Percentiles rank a stretch among this genome's conserved stretches.
phyloP scores from a whole-genome alignment of 2,113 vertebrate species.

The Syrmaticus mikado region DNA sequence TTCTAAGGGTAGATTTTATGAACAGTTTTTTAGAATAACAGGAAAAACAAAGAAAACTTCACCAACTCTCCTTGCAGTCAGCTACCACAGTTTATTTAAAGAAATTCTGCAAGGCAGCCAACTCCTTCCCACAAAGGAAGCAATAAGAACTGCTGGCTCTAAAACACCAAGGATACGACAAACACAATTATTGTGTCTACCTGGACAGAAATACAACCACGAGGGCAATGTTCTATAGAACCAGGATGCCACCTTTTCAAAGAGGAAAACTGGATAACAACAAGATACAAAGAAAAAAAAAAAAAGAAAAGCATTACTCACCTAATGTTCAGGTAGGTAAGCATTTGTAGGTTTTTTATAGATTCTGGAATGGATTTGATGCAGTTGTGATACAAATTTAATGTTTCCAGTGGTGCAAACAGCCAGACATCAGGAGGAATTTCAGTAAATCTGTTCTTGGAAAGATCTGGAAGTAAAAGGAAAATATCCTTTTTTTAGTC shows the following conservation, averaged over 20 bases:
- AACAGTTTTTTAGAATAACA: neutral
- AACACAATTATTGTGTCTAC: neutral
- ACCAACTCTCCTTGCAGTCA: neutral
- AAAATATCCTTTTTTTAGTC: neutral
- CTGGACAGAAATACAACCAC: neutral
- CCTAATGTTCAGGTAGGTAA: slow-evolving; percentile 98
- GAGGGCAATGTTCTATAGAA: neutral
- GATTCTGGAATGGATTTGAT: slow-evolving; percentile 97
- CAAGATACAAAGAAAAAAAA: neutral
- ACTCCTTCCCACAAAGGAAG: neutral
- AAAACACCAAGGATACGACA: neutral
- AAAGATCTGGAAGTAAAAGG: slow-evolving; percentile 87
- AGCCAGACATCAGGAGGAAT: slow-evolving; percentile 94
- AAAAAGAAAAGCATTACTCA: slow-evolving; percentile 60
- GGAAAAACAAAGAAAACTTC: neutral
- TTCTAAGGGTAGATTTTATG: neutral
- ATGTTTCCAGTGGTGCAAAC: slow-evolving; percentile 93
- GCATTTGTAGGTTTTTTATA: slow-evolving; percentile 96
- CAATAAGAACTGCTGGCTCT: neutral
- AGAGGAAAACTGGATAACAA: neutral
- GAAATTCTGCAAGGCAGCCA: neutral
- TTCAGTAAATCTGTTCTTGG: slow-evolving; percentile 95
- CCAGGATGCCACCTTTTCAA: neutral
- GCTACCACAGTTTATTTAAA: neutral
- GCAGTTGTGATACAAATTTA: slow-evolving; percentile 99